Conservation (phyloP, 53 echinoderm and acorn worm species). For the Arbacia lixula region DNA sequence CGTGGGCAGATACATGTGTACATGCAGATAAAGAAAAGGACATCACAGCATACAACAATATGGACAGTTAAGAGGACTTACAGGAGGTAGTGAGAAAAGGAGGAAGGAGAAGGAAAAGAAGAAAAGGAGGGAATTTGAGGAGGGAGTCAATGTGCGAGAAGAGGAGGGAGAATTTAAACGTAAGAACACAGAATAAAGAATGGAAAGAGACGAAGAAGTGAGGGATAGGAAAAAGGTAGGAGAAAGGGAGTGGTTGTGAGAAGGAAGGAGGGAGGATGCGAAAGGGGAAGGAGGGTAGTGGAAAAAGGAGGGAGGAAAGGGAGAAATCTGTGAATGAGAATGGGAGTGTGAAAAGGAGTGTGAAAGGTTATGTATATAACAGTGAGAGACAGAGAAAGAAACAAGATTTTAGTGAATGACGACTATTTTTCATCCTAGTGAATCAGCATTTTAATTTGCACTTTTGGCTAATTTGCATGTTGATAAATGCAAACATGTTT, state of each 20-base stretch:
- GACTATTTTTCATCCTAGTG: too few species aligned
- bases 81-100: constrained; percentile 16
- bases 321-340: neutral
- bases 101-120: constrained; percentile 6
- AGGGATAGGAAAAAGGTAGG: neutral
- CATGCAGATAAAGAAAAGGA: neutral
- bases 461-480: too few species aligned
- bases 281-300: neutral
- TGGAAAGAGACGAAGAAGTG: neutral
- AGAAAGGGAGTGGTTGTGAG: neutral
- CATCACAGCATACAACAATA: too few species aligned
- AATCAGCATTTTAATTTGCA: too few species aligned
- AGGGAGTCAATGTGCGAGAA: neutral
- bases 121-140: neutral
- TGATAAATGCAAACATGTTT: too few species aligned
- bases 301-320: neutral
- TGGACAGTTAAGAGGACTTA: too few species aligned
- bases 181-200: neutral
- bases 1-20: too few species aligned
- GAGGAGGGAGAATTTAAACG: neutral
- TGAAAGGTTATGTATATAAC: neutral
- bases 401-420: too few species aligned
- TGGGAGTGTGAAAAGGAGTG: neutral
- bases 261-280: neutral
- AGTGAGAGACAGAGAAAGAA: neutral